These are phyloP conservation scores for Orthonyx spaldingii DNA, from an alignment of 2,113 vertebrate species.

Conservation along the genomic window DNA sequence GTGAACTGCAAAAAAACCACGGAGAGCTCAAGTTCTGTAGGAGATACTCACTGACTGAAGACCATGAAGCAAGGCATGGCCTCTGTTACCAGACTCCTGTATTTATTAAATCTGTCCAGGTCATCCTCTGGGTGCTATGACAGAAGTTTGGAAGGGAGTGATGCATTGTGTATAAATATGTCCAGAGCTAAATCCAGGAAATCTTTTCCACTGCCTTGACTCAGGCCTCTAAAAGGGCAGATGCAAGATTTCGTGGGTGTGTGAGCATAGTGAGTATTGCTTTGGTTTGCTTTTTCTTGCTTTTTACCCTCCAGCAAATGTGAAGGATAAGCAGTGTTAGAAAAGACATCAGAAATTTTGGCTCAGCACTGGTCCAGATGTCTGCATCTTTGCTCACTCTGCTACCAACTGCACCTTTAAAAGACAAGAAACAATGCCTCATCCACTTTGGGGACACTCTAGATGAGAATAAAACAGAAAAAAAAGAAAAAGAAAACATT, in stretches of 20 bases:
- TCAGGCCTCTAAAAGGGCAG: not conserved
- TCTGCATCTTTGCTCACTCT: not conserved
- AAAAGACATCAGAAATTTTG: not conserved
- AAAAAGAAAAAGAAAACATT: not conserved
- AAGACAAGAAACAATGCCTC: not conserved
- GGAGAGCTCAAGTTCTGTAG: rapidly evolving
- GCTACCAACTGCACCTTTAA: not conserved
- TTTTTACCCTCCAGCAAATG: not conserved
- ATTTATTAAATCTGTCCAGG: not conserved
- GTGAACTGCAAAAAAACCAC: not conserved
- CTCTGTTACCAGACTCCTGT: not conserved
- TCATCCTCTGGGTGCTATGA: not conserved
- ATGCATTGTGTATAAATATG: not conserved
- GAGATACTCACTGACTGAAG: not conserved
- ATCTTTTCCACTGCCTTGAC: not conserved
- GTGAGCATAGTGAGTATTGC: not conserved
- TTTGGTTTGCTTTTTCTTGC: not conserved
- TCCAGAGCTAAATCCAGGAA: not conserved
- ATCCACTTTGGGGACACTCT: not conserved
- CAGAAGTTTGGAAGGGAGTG: not conserved
- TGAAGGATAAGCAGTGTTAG: not conserved
- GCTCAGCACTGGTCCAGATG: not conserved
- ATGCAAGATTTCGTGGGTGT: rapidly evolving
- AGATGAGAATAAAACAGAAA: not conserved
- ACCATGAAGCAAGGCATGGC: not conserved